Percentiles rank a stretch among this genome's conserved stretches.
Conservation (phyloP, 2,113 vertebrate species). For the Morone chrysops region DNA sequence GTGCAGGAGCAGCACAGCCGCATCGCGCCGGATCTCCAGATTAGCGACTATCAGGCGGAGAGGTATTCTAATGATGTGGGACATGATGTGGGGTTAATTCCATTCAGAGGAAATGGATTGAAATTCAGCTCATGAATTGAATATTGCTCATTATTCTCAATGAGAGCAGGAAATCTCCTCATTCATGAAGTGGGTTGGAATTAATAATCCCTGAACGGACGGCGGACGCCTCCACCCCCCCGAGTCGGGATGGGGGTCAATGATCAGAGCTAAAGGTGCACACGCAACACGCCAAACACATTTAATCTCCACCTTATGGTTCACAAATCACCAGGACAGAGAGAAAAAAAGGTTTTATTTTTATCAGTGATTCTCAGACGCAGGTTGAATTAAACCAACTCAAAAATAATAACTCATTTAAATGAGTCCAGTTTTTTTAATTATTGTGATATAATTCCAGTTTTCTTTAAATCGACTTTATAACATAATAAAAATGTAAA, state of each 20-base stretch:
- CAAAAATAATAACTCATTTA: no score
- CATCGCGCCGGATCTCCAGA: constrained; percentile 40
- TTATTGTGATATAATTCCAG: no score
- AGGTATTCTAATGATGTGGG: constrained; percentile 56
- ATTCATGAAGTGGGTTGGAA: constrained; percentile 70
- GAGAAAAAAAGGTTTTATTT: background rate
- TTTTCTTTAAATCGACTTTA: no score
- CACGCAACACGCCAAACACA: constrained; percentile 37
- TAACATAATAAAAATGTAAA: no score
- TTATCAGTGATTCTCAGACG: no score
- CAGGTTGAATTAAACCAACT: no score
- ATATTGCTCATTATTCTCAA: constrained; percentile 71
- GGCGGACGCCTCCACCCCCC: background rate
- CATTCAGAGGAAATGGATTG: constrained; percentile 60
- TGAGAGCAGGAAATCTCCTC: constrained; percentile 64
- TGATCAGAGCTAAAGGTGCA: constrained; percentile 49
- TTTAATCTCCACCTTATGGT: constrained; percentile 18
- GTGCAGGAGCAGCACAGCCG: constrained; percentile 18
- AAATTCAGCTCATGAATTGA: constrained; percentile 61
- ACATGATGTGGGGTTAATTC: constrained; percentile 47
- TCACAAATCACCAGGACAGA: background rate
- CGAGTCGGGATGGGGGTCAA: constrained; percentile 44
- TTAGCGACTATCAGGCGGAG: constrained; percentile 56
- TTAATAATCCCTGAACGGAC: constrained; percentile 62
- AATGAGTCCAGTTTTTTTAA: no score